Conservation (phyloP, 2,888 invertebrate species). For the Chrysomela aeneicollis region DNA sequence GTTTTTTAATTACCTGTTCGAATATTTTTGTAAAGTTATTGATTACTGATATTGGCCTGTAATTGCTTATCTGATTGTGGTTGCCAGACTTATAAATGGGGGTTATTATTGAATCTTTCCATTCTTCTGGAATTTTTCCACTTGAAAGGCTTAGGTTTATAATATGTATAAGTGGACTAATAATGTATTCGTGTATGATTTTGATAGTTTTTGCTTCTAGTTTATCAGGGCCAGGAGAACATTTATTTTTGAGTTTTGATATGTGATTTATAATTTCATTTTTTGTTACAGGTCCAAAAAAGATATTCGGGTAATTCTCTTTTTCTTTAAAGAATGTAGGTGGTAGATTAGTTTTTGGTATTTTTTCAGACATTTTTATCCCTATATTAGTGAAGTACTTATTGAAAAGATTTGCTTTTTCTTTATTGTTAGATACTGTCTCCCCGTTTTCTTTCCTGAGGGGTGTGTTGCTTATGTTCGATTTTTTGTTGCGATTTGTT, state of each 20-base stretch:
- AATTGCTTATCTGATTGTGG: constrained; percentile 4
- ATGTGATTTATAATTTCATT: constrained; percentile 13
- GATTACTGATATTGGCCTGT: constrained; percentile 23
- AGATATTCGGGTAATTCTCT: neutral
- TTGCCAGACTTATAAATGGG: constrained; percentile 20
- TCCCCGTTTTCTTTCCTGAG: neutral
- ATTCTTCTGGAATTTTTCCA: constrained; percentile 20
- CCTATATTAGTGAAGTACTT: neutral
- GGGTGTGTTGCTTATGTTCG: neutral
- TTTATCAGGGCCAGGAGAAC: constrained; percentile 18
- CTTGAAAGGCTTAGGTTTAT: constrained; percentile 16
- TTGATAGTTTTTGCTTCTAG: constrained; percentile 19
- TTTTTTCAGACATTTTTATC: neutral
- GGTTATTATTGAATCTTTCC: constrained; percentile 19
- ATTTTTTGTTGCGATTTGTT: neutral
- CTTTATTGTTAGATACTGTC: neutral
- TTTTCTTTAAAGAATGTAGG: neutral
- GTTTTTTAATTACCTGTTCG: constrained; percentile 13
- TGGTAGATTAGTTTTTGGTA: neutral
- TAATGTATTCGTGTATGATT: constrained; percentile 17
- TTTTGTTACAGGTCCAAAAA: constrained; percentile 10
- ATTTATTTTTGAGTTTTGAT: constrained; percentile 21
- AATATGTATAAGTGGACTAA: constrained; percentile 17
- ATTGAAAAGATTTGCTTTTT: constrained; percentile 5
- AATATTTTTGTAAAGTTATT: constrained; percentile 24